These are phyloP conservation scores for Polymixis flavicincta DNA, from an alignment of 2,888 invertebrate genomes.

Conservation along the genomic window DNA sequence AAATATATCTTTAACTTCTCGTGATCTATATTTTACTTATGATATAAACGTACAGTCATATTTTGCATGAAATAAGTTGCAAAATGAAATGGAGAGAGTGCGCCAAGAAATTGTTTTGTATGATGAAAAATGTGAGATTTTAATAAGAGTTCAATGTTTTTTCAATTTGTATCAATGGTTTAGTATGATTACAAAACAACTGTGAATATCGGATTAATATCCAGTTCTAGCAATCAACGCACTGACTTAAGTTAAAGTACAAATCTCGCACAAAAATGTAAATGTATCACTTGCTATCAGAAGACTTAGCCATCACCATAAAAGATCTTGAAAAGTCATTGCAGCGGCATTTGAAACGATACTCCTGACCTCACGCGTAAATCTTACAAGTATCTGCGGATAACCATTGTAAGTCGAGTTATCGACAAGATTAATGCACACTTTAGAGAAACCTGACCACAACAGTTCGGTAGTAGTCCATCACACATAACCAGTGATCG, in stretches of 20 bases:
- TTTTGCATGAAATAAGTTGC: constrained; percentile 13
- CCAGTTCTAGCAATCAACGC: background rate
- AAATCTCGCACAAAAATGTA: background rate
- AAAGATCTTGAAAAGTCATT: no score
- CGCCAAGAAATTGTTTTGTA: background rate
- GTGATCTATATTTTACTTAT: constrained; percentile 39
- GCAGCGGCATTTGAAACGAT: no score
- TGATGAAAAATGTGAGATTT: background rate
- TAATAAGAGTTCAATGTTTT: background rate
- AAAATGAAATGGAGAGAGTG: constrained; percentile 22
- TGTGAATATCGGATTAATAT: background rate
- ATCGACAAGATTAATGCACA: background rate
- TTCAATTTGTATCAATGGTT: background rate
- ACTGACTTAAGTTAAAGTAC: background rate
- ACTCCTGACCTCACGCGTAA: no score
- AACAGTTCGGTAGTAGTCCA: background rate
- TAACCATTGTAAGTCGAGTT: no score
- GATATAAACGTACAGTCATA: constrained; percentile 4
- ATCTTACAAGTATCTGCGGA: no score
- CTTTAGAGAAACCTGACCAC: background rate
- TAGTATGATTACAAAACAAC: background rate
- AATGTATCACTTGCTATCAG: no score
- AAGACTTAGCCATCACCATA: no score
- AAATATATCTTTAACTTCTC: constrained; percentile 31
- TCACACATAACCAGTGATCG: no score